These are phyloP conservation scores for Andrena flavipes DNA, from an alignment of 2,888 invertebrate species.

Conservation along the genomic window DNA sequence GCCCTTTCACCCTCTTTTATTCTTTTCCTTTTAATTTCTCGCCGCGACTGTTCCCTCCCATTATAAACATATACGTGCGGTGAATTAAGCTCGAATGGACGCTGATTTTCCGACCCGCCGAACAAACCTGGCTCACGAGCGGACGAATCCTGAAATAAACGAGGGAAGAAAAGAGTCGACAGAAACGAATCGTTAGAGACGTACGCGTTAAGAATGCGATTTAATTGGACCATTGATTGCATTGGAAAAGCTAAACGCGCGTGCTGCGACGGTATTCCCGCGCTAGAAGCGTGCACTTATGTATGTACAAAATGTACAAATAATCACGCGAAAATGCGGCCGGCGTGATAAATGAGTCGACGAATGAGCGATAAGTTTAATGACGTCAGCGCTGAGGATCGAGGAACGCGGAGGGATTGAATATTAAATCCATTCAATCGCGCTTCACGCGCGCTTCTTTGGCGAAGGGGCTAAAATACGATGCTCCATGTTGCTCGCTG, in stretches of 20 bases:
- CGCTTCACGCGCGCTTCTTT: constrained; percentile 39
- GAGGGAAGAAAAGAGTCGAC: constrained; percentile 28
- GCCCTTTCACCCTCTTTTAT: background rate
- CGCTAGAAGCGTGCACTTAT: constrained; percentile 28
- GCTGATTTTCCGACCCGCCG: constrained; percentile 32
- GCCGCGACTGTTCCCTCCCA: constrained; percentile 4
- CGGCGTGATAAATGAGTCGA: constrained; percentile 24
- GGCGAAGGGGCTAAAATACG: constrained; percentile 25
- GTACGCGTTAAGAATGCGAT: constrained; percentile 12
- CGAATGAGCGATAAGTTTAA: background rate
- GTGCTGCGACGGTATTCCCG: constrained; percentile 30
- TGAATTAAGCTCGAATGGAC: constrained; percentile 19
- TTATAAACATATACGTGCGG: background rate
- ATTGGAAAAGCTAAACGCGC: constrained; percentile 23
- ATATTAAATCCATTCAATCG: background rate
- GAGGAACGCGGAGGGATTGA: constrained; percentile 22
- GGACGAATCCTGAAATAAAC: constrained; percentile 28
- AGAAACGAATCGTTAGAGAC: constrained; percentile 13
- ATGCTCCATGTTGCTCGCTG: background rate
- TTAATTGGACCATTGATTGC: constrained; percentile 33
- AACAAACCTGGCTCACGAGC: background rate
- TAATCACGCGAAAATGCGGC: constrained; percentile 63
- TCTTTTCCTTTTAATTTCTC: background rate
- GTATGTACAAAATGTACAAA: constrained; percentile 79
- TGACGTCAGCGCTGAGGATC: background rate